A percentile compares a stretch with the other conserved stretches of the same genome.
Evolutionary conservation across 2,888 invertebrate genomes (phyloP).

Genomic region (Lepidochitona cinerea): DNA sequence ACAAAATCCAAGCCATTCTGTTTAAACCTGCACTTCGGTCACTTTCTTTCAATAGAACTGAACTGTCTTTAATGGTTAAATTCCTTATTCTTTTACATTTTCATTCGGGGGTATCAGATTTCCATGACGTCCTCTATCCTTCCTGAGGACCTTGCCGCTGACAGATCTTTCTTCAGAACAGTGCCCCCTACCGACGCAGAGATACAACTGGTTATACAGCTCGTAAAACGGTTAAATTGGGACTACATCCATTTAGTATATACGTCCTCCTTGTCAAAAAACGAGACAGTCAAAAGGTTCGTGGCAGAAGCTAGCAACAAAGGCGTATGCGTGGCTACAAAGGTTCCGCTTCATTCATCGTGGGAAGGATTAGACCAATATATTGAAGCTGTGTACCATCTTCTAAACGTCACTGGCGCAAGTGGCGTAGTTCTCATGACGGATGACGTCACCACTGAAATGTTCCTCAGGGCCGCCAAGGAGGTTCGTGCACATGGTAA

Average conservation of each 20-base stretch:
- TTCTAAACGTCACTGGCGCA: neutral
- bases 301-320: neutral
- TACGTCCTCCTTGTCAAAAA: neutral
- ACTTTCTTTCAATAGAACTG: too few relatives aligned
- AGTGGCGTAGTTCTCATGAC: neutral
- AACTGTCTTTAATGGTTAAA: too few relatives aligned
- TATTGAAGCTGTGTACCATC: neutral
- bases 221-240: neutral
- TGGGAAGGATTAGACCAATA: neutral
- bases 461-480: neutral
- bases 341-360: neutral
- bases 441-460: neutral
- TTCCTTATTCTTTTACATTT: too few relatives aligned
- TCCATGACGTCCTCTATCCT: neutral
- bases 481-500: neutral
- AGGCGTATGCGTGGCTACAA: neutral
- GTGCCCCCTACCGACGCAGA: neutral
- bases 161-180: neutral
- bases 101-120: too few relatives aligned
- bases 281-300: neutral
- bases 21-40: too few relatives aligned
- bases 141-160: neutral
- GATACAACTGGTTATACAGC: neutral
- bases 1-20: too few relatives aligned
- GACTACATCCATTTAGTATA: neutral